A percentile compares a stretch with the other conserved stretches of the same genome.
Conservation (phyloP, 2,113 vertebrate genomes). For the Cyanoderma ruficeps region DNA sequence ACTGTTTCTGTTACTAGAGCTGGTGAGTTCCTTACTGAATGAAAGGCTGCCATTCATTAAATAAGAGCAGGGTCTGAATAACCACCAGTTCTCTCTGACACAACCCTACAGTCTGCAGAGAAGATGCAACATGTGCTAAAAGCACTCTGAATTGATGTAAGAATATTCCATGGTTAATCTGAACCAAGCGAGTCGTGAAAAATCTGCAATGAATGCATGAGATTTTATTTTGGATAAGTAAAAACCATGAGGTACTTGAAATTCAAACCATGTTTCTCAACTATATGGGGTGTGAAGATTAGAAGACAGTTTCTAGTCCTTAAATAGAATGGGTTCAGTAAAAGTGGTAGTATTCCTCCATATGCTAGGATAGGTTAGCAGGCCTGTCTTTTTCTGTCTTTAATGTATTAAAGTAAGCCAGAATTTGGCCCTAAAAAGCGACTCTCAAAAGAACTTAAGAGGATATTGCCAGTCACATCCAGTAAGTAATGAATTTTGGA, state of each 20-base stretch:
- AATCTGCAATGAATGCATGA: background rate
- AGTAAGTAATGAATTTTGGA: background rate
- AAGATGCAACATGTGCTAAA: background rate
- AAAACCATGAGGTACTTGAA: background rate
- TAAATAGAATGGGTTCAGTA: background rate
- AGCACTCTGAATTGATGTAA: rapidly evolving
- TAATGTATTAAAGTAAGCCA: background rate
- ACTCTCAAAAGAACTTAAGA: background rate
- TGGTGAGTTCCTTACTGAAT: background rate
- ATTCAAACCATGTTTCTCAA: background rate
- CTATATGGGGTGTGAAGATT: background rate
- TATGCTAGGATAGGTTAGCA: background rate
- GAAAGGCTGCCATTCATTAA: background rate
- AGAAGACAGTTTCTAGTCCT: background rate
- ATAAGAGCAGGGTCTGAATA: background rate
- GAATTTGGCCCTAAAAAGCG: background rate
- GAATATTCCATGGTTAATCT: background rate
- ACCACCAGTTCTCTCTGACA: background rate
- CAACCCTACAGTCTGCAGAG: background rate
- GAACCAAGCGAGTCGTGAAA: background rate
- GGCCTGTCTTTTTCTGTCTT: background rate
- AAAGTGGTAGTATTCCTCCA: background rate
- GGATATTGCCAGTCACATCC: background rate
- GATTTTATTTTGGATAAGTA: background rate
- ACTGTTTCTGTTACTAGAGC: background rate